phyloP scores from a whole-genome alignment of 2,113 vertebrate genomes.

The Catharus fuscescens region DNA sequence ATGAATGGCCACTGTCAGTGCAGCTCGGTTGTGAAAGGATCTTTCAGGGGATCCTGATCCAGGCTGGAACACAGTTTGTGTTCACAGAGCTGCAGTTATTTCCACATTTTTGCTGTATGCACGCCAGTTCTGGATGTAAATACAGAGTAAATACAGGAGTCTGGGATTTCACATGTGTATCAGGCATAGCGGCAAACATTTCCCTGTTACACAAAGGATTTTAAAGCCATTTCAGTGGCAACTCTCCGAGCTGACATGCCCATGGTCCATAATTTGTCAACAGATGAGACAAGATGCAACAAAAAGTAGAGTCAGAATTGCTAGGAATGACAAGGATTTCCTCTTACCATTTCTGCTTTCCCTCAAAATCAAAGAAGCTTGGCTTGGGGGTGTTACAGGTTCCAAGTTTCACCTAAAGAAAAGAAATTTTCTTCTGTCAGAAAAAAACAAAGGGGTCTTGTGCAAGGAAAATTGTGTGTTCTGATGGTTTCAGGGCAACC shows the following conservation, averaged over 20 bases:
- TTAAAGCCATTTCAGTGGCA: background rate
- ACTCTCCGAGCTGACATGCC: background rate
- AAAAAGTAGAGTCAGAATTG: slow-evolving; percentile 22
- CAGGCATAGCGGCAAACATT: background rate
- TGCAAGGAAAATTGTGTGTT: background rate
- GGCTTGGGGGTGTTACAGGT: slow-evolving; percentile 92
- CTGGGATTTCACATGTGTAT: background rate
- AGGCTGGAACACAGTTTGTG: background rate
- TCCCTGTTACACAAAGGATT: background rate
- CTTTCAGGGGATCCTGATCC: background rate
- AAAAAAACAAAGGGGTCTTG: background rate
- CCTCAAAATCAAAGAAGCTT: slow-evolving; percentile 97
- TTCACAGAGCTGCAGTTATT: background rate
- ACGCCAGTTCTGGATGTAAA: background rate
- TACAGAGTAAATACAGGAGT: background rate
- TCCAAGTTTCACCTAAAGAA: slow-evolving; percentile 89
- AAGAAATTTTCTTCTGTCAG: slow-evolving; percentile 19
- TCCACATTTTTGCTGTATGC: background rate
- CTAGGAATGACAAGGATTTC: slow-evolving; percentile 37
- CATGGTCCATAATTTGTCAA: background rate
- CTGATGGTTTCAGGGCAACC: background rate
- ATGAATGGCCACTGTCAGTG: background rate
- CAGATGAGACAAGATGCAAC: background rate
- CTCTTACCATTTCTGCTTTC: slow-evolving; percentile 97
- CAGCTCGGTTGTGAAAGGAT: background rate